phyloP scores from a whole-genome alignment of 64 coral and sea anemone genomes.

The Stichodactyla mertensii region DNA sequence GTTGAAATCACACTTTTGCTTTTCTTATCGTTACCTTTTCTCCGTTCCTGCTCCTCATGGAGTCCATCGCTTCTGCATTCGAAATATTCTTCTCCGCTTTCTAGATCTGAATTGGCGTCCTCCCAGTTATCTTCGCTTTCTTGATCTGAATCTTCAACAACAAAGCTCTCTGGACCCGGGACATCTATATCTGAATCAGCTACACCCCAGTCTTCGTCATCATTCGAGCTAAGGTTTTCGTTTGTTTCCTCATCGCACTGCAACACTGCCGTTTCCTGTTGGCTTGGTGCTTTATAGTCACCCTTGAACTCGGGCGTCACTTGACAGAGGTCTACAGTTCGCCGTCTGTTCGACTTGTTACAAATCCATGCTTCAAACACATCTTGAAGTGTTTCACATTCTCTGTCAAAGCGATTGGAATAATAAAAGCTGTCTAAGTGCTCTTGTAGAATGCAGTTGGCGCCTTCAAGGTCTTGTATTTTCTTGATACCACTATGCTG shows the following conservation, averaged over 20 bases:
- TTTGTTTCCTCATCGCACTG: background rate
- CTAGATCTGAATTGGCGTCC: background rate
- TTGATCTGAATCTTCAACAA: background rate
- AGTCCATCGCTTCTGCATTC: background rate
- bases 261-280: background rate
- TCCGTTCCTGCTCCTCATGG: background rate
- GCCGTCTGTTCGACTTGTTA: constrained; percentile 7
- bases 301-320: background rate
- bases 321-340: constrained; percentile 32
- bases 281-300: background rate
- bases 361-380: constrained; percentile 23
- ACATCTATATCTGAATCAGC: background rate
- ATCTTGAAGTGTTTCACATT: constrained; percentile 43
- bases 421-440: constrained; percentile 29
- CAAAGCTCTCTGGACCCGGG: background rate
- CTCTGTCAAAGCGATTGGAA: constrained; percentile 45
- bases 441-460: background rate
- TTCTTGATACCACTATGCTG: background rate
- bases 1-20: background rate
- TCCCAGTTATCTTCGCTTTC: background rate
- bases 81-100: background rate
- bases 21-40: background rate
- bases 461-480: background rate
- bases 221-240: background rate
- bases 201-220: background rate